A percentile compares a stretch with the other conserved stretches of the same genome.
These are phyloP conservation scores for Tonatia bakeri DNA, from an alignment of 2,113 vertebrate genomes.

Conservation along the genomic window DNA sequence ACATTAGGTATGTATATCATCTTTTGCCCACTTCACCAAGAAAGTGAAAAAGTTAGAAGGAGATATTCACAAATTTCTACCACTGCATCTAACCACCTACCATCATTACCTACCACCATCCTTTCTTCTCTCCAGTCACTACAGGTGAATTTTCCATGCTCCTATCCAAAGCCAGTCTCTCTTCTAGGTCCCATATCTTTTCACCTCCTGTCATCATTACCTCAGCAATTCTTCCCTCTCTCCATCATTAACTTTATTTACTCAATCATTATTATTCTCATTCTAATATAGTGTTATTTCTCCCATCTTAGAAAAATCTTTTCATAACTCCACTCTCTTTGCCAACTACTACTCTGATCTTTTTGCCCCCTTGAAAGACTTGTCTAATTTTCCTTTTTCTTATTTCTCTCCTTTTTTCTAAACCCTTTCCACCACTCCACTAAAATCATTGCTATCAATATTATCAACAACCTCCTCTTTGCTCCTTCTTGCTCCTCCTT, in stretches of 20 bases:
- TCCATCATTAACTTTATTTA: not conserved
- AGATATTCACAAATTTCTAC: not conserved
- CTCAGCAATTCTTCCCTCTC: not conserved
- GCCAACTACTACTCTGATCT: not conserved
- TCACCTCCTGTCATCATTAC: not conserved
- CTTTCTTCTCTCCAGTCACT: not conserved
- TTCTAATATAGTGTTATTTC: not conserved
- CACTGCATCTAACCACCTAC: not conserved
- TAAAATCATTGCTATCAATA: not conserved
- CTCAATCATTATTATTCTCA: not conserved
- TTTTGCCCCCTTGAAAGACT: not conserved
- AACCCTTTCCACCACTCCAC: not conserved
- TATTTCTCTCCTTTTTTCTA: not conserved
- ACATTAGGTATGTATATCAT: not conserved
- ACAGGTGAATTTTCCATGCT: not conserved
- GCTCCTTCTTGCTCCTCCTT: not conserved
- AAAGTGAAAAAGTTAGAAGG: not conserved
- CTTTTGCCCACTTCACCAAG: not conserved
- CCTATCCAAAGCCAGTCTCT: not conserved
- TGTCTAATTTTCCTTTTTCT: not conserved
- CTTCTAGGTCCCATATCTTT: not conserved
- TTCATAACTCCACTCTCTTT: not conserved
- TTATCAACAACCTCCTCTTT: not conserved
- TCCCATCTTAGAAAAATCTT: not conserved
- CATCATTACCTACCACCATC: not conserved